Base-by-base conservation (phyloP, 2,113 vertebrate species). In the Neodontobutis hainanensis region DNA sequence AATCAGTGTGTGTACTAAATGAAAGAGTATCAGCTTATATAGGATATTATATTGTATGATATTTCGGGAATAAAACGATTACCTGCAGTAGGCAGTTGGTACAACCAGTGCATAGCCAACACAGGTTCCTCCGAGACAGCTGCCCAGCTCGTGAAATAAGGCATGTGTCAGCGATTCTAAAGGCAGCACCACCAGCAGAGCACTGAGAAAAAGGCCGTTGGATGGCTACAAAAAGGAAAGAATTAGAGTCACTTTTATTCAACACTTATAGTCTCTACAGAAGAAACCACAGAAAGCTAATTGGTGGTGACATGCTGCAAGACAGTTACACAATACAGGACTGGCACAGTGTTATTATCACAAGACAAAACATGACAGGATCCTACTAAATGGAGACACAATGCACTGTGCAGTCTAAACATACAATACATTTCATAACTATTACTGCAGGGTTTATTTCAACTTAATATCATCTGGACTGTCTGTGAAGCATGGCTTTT, bases 71-170 rank as follows among this genome's bases (percentile, higher is more conserved):
- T 6, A 6, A 40, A 40, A 6, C 4, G 4, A 16, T 16, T 96
- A 99, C 97, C 97, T 98, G 96, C 92, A 94, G 68, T 95, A 99
- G 72, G 93, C 94, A 35, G 96, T 97, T 32, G 97, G 97, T 87
- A 98, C 93, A 63, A 99, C 95, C 83, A 99, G 86, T 5, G 97
- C 97, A 72, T 98, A 99, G 60, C 96, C 97, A 32, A 97, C 93
- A 34, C 95, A 98, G 0, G 97, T 99, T 82, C 97, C 97, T 86
- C 97, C 97, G 81, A 99, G 89, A 84, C 96, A 96, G 88, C 86
- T 94, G 53, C 97, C 97, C 61, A 99, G 80, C 77, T 99, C 96
- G 67, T 96, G 95, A 84, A 99, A 99, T 58, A 99, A 91, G 3
- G 96, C 92, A 48, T 96, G 94, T 59, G 93, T 92, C 91, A 99